These are phyloP conservation scores for Procambarus clarkii DNA, from an alignment of 1,140 invertebrate species.

Conservation along the genomic window DNA sequence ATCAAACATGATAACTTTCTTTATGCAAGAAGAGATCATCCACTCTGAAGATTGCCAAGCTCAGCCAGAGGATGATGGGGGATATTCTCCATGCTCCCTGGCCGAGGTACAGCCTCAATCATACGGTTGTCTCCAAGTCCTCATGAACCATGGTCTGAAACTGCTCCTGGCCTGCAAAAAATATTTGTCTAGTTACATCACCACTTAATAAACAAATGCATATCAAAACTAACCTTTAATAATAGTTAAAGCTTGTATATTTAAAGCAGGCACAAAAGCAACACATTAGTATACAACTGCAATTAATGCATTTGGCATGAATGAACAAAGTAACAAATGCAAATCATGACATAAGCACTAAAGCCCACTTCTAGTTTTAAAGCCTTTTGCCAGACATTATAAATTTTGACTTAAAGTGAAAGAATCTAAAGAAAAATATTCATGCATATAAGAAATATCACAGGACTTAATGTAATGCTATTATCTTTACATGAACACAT, in stretches of 20 bases:
- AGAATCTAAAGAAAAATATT: slow-evolving; percentile 31
- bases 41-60: slow-evolving; percentile 16
- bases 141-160: slow-evolving; percentile 70
- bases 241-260: slow-evolving; percentile 30
- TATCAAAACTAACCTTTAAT: slow-evolving; percentile 14
- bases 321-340: slow-evolving; percentile 57
- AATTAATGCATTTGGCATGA: slow-evolving; percentile 61
- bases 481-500: slow-evolving; percentile 55
- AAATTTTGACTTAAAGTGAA: slow-evolving; percentile 41
- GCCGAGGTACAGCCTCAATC: slow-evolving; percentile 49
- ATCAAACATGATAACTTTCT: neutral
- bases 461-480: slow-evolving; percentile 37
- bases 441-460: slow-evolving; percentile 44
- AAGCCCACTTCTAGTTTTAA: slow-evolving; percentile 44
- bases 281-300: slow-evolving; percentile 60
- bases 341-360: slow-evolving; percentile 62
- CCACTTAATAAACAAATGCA: neutral
- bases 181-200: slow-evolving; percentile 12
- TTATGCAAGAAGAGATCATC: slow-evolving; percentile 16
- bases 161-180: slow-evolving; percentile 71
- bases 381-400: slow-evolving; percentile 56
- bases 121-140: slow-evolving; percentile 70
- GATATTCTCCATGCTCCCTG: neutral
- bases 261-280: slow-evolving; percentile 67
- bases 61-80: slow-evolving; percentile 2